Evolutionary conservation across 2,888 invertebrate genomes (phyloP).

Genomic region (Julus scandinavius): DNA sequence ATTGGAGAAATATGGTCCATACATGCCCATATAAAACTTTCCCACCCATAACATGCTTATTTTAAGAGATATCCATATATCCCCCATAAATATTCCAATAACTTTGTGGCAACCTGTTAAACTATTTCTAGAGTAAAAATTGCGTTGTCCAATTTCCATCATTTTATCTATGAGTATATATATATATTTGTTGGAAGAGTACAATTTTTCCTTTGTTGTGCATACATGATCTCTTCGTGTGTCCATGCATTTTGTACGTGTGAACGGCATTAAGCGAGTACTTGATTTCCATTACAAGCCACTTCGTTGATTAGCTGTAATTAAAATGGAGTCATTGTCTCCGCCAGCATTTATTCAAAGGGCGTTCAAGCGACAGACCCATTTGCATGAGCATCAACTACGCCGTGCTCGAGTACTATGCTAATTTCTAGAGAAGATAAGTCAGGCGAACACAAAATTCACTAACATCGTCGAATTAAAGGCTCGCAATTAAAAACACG

Average conservation of each 20-base stretch:
- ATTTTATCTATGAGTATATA: no score
- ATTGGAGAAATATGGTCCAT: no score
- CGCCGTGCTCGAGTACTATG: neutral
- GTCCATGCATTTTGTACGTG: neutral
- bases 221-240: neutral
- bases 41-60: no score
- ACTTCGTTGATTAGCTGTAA: slow-evolving; percentile 42
- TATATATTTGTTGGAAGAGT: no score
- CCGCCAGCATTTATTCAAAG: neutral
- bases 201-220: no score
- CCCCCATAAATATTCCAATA: no score
- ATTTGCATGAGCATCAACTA: slow-evolving; percentile 29
- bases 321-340: slow-evolving; percentile 42
- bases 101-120: no score
- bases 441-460: slow-evolving; percentile 12
- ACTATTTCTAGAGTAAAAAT: no score
- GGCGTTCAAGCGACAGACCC: slow-evolving; percentile 33
- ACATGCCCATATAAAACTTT: no score
- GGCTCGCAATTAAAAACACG: neutral
- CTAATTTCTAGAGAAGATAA: slow-evolving; percentile 17
- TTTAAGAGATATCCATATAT: no score
- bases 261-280: neutral
- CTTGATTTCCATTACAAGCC: slow-evolving; percentile 42
- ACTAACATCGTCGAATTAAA: neutral
- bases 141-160: no score